Evolutionary conservation across 37 sponge, comb jelly and placozoan genomes (phyloP).

Genomic region (Bolinopsis microptera): DNA sequence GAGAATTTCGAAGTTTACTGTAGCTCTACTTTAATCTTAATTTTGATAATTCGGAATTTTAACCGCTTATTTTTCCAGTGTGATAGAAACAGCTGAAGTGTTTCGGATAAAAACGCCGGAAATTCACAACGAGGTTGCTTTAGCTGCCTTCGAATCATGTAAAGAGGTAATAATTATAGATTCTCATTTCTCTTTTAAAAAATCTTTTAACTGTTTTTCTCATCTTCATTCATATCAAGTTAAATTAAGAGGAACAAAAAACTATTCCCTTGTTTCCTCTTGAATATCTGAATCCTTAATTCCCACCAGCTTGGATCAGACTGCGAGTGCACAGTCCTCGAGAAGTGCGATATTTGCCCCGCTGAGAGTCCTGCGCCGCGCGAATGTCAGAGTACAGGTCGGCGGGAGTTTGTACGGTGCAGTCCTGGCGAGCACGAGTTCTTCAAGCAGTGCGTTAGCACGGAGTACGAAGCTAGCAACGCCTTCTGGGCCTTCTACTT

Average conservation of each 20-base stretch:
- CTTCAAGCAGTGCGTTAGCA: background rate
- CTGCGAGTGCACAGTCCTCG: slow-evolving; percentile 13
- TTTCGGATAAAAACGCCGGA: background rate
- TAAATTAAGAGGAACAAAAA: too few species aligned
- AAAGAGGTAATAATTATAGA: slow-evolving; percentile 23
- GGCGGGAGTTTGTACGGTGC: slow-evolving; percentile 13
- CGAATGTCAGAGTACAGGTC: slow-evolving; percentile 30
- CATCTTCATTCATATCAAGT: too few species aligned
- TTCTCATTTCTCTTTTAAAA: too few species aligned
- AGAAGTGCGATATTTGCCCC: background rate
- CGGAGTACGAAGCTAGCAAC: slow-evolving; percentile 34
- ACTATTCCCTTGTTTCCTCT: too few species aligned
- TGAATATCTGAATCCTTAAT: too few species aligned
- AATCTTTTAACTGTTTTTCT: too few species aligned
- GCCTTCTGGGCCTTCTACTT: slow-evolving; percentile 57
- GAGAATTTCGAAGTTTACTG: too few species aligned
- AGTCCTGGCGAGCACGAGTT: background rate
- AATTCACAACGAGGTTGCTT: slow-evolving; percentile 30
- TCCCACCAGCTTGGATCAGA: background rate
- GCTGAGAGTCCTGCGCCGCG: background rate
- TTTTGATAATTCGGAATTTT: too few species aligned
- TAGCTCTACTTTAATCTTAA: too few species aligned
- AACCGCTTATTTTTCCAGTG: too few species aligned
- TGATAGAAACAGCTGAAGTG: slow-evolving; percentile 27
- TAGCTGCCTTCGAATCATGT: slow-evolving; percentile 26